Evolutionary conservation across 2,888 invertebrate species (phyloP).

Genomic region (Noctua janthe): DNA sequence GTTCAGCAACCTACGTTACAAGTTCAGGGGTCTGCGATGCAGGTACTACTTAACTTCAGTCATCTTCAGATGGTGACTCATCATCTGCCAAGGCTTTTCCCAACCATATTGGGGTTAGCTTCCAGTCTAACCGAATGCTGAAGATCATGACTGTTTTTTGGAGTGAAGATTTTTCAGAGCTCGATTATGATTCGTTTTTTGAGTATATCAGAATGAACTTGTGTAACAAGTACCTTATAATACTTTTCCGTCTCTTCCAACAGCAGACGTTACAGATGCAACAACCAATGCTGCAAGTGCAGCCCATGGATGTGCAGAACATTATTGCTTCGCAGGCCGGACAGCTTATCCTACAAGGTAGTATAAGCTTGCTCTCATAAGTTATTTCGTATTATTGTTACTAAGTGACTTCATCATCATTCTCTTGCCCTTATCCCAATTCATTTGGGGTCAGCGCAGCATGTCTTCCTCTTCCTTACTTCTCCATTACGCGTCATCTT

Average conservation of each 20-base stretch:
- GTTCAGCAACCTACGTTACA: slow-evolving; percentile 77
- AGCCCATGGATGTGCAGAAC: slow-evolving; percentile 88
- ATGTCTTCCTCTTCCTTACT: too few species aligned
- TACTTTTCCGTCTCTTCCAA: slow-evolving; percentile 55
- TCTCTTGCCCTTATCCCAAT: too few species aligned
- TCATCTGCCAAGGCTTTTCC: background rate
- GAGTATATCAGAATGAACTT: background rate
- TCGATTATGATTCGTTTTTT: background rate
- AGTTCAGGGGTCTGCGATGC: slow-evolving; percentile 58
- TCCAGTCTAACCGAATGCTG: too few species aligned
- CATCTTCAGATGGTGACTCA: background rate
- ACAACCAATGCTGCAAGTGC: slow-evolving; percentile 85
- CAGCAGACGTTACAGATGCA: slow-evolving; percentile 76
- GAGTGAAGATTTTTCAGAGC: background rate
- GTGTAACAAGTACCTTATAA: background rate
- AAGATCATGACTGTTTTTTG: too few species aligned
- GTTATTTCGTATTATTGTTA: too few species aligned
- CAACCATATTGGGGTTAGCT: too few species aligned
- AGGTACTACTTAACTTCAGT: slow-evolving; percentile 35
- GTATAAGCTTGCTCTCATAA: background rate
- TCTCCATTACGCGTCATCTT: too few species aligned
- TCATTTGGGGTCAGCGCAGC: too few species aligned
- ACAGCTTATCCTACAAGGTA: slow-evolving; percentile 87
- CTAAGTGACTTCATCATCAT: too few species aligned
- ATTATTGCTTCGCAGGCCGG: slow-evolving; percentile 86